A percentile compares a stretch with the other conserved stretches of the same genome.
phyloP scores from a whole-genome alignment of 2,113 vertebrate genomes.

The Sander lucioperca region DNA sequence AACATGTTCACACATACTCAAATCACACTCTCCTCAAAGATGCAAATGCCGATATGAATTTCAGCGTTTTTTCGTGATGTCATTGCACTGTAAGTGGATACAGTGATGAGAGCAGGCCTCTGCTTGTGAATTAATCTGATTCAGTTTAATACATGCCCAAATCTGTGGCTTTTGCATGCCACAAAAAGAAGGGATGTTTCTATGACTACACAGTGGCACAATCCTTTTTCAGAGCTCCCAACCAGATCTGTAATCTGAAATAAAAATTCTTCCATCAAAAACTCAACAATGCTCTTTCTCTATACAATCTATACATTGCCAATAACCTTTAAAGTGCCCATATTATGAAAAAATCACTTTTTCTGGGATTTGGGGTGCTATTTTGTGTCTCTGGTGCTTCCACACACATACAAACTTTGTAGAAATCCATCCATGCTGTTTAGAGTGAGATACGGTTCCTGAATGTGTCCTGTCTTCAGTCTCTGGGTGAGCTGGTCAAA shows the following conservation, averaged over 20 bases:
- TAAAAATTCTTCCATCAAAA: slow-evolving; percentile 1
- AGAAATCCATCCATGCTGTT: too few species aligned
- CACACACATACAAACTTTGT: too few species aligned
- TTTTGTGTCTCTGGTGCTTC: too few species aligned
- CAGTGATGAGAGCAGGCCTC: slow-evolving; percentile 33
- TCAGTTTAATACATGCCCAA: slow-evolving; percentile 44
- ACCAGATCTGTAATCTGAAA: background rate
- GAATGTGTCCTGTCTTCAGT: too few species aligned
- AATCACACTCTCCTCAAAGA: slow-evolving; percentile 8
- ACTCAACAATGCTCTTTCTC: background rate
- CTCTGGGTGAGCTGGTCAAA: too few species aligned
- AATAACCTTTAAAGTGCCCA: background rate
- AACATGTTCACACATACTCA: background rate
- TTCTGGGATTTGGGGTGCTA: too few species aligned
- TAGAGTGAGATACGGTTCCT: too few species aligned
- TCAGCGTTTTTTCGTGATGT: slow-evolving; percentile 22
- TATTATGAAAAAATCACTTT: too few species aligned
- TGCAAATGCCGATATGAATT: slow-evolving; percentile 31
- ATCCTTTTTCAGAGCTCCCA: slow-evolving; percentile 1
- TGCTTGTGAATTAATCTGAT: slow-evolving; percentile 47
- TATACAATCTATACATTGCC: background rate
- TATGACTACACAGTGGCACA: slow-evolving; percentile 20
- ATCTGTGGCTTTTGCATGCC: slow-evolving; percentile 17
- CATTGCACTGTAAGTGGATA: slow-evolving; percentile 26
- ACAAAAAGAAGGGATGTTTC: slow-evolving; percentile 3